A percentile compares a stretch with the other conserved stretches of the same genome.
phyloP scores from a whole-genome alignment of 2,113 vertebrate species.

The Podilymbus podiceps region DNA sequence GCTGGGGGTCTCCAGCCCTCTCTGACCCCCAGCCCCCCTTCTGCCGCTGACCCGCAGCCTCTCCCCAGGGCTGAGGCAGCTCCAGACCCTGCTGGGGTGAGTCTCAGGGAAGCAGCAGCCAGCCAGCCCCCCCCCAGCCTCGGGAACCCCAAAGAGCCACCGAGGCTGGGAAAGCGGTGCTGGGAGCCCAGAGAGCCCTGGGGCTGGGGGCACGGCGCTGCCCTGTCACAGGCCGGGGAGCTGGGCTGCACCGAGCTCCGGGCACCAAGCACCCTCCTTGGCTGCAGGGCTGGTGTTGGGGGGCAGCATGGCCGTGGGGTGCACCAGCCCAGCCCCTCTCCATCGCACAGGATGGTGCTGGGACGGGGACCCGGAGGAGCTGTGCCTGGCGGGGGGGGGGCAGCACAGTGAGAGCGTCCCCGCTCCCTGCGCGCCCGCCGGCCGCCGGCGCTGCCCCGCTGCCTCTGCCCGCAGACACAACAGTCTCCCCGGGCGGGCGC shows the following conservation, averaged over 20 bases:
- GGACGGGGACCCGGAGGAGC: neutral
- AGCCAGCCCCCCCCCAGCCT: neutral
- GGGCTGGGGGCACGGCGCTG: neutral
- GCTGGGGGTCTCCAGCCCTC: neutral
- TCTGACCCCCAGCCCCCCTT: neutral
- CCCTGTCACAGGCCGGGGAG: neutral
- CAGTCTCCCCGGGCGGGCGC: neutral
- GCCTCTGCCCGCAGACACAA: neutral
- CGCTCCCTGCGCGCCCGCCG: accelerated
- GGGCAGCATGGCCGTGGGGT: neutral
- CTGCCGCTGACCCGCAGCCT: neutral
- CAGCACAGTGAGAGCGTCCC: accelerated
- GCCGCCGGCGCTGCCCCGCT: too few species aligned
- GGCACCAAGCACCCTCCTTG: neutral
- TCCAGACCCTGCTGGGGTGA: neutral
- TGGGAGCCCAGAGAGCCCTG: neutral
- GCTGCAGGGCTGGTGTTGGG: neutral
- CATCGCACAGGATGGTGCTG: neutral
- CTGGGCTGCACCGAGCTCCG: neutral
- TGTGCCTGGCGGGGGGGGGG: neutral
- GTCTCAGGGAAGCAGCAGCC: neutral
- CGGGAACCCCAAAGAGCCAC: neutral
- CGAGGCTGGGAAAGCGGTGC: accelerated
- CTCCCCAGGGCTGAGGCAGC: neutral
- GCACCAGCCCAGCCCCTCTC: neutral